Percentiles rank a stretch among this genome's conserved stretches.
Evolutionary conservation across 1,140 invertebrate genomes (phyloP).

Genomic region (Drosophila bifasciata): DNA sequence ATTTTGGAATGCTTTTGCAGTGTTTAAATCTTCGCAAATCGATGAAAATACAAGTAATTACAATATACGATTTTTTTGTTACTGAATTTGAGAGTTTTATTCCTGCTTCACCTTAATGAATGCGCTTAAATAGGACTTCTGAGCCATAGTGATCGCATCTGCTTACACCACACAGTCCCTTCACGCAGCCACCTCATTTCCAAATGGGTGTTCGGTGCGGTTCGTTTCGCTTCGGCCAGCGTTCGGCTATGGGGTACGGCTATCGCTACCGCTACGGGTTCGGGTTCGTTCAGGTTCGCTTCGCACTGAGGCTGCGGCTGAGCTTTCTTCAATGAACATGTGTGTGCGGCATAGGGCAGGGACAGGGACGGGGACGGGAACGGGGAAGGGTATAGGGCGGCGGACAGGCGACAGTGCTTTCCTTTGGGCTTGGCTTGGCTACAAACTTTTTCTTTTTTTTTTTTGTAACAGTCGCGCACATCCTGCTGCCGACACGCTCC

Average conservation of each 20-base stretch:
- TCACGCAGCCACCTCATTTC: too few species aligned
- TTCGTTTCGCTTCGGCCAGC: constrained; percentile 26
- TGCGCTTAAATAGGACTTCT: too few species aligned
- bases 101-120: too few species aligned
- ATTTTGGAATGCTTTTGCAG: too few species aligned
- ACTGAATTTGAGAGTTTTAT: too few species aligned
- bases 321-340: constrained; percentile 74
- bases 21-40: too few species aligned
- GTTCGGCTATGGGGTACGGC: constrained; percentile 15
- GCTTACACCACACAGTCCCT: too few species aligned
- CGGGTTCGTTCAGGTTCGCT: constrained; percentile 7
- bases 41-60: too few species aligned
- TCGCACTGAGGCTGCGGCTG: constrained; percentile 29
- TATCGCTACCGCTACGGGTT: background rate
- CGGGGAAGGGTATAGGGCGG: constrained; percentile 6
- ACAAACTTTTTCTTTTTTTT: too few species aligned
- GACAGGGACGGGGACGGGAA: constrained; percentile 10
- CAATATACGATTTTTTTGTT: too few species aligned
- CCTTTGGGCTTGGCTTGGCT: constrained; percentile 62
- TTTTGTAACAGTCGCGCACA: constrained; percentile 70
- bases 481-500: constrained; percentile 26
- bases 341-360: constrained; percentile 13
- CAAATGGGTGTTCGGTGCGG: constrained; percentile 1
- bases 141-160: too few species aligned
- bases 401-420: constrained; percentile 53